These are phyloP conservation scores for Agrotis ipsilon DNA, from an alignment of 2,888 invertebrate species.

Conservation along the genomic window DNA sequence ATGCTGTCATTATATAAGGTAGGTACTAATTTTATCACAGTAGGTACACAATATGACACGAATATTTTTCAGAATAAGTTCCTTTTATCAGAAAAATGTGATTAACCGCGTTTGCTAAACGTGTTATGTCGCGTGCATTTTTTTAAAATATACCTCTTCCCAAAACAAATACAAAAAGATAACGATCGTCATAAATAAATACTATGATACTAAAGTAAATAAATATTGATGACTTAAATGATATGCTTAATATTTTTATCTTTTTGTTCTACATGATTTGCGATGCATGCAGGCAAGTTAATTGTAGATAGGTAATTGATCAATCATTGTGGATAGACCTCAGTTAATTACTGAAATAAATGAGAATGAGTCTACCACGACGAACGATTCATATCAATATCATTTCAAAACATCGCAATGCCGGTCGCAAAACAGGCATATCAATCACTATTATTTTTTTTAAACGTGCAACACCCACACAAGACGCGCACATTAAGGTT, in stretches of 20 bases:
- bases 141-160: constrained; percentile 3
- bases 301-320: background rate
- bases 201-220: constrained; percentile 8
- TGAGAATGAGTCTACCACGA: background rate
- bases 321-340: background rate
- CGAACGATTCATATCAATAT: constrained; percentile 8
- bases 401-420: constrained; percentile 33
- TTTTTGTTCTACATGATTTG: background rate
- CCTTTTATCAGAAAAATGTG: background rate
- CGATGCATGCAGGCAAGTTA: background rate
- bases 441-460: constrained; percentile 26
- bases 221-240: constrained; percentile 9
- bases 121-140: constrained; percentile 10
- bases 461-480: constrained; percentile 50
- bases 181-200: constrained; percentile 14
- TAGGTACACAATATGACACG: background rate
- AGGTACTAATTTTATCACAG: constrained; percentile 2
- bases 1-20: constrained; percentile 46
- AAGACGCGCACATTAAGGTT: constrained; percentile 47
- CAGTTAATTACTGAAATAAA: background rate
- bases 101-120: background rate
- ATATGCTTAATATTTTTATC: constrained; percentile 18
- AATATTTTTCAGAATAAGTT: constrained; percentile 9
- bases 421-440: constrained; percentile 24
- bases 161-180: constrained; percentile 31